Conservation (phyloP, 2,797 vertebrate species). For the Rhinophrynus dorsalis region DNA sequence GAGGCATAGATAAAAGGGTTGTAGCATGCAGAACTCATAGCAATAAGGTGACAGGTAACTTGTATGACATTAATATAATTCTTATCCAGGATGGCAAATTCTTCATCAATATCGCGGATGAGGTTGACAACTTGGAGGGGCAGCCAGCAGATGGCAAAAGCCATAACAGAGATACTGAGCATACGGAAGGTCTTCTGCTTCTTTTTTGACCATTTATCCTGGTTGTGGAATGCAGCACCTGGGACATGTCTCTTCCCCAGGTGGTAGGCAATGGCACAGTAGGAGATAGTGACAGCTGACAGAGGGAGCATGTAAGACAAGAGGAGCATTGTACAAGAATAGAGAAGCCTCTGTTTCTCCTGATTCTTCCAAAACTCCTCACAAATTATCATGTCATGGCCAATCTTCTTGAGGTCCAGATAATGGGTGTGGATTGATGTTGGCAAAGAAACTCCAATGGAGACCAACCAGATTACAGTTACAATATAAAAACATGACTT, state of each 20-base stretch:
- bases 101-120: conserved; percentile 82
- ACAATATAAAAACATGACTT: conserved; percentile 74
- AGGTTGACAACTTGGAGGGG: conserved; percentile 86
- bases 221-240: conserved; percentile 61
- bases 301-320: conserved; percentile 84
- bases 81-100: conserved; percentile 83
- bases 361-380: conserved; percentile 84
- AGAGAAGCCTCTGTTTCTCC: conserved; percentile 73
- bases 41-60: conserved; percentile 81
- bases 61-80: conserved; percentile 82
- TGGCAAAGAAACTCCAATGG: conserved; percentile 71
- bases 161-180: conserved; percentile 77
- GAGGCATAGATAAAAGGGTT: conserved; percentile 90
- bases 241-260: conserved; percentile 71
- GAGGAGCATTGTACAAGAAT: conserved; percentile 81
- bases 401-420: conserved; percentile 75
- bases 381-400: conserved; percentile 80
- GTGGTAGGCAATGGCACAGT: conserved; percentile 80
- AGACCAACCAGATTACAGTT: conserved; percentile 75
- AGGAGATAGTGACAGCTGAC: conserved; percentile 76
- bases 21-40: conserved; percentile 89
- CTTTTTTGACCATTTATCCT: conserved; percentile 71
- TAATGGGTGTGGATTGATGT: conserved; percentile 76
- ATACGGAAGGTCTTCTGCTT: conserved; percentile 81
- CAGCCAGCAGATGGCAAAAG: conserved; percentile 86